A percentile compares a stretch with the other conserved stretches of the same genome.
Conservation (phyloP, 2,797 vertebrate genomes). For the Lophotriccus pileatus region DNA sequence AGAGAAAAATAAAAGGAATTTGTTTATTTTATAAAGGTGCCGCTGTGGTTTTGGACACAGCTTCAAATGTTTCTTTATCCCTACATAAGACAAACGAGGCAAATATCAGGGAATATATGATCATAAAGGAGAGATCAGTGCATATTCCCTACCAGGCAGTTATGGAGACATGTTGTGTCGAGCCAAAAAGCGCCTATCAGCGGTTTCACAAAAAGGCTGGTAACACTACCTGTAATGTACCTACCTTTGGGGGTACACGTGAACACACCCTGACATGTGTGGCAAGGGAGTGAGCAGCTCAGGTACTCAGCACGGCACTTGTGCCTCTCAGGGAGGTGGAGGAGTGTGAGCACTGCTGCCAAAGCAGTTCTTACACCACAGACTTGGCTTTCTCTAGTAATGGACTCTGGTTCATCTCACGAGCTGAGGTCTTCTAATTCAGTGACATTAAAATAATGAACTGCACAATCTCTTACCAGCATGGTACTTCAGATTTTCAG, state of each 20-base stretch:
- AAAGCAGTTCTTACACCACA: neutral
- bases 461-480: neutral
- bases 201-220: neutral
- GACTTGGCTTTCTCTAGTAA: neutral
- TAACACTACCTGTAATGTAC: neutral
- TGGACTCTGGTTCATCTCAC: neutral
- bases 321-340: neutral
- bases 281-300: neutral
- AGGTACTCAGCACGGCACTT: neutral
- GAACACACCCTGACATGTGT: rapidly evolving
- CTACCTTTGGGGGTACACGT: rapidly evolving
- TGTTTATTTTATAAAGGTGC: neutral
- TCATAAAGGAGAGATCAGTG: neutral
- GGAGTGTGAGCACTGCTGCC: neutral
- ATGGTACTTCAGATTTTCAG: neutral
- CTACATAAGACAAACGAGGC: neutral
- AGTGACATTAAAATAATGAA: neutral
- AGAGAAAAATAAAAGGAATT: neutral
- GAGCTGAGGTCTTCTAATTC: neutral
- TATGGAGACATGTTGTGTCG: neutral
- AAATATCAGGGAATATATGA: rapidly evolving
- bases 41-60: neutral
- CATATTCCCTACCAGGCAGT: neutral
- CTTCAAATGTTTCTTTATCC: neutral
- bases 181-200: neutral